phyloP scores from a whole-genome alignment of 2,797 vertebrate genomes.

The Adrianichthys oophorus region DNA sequence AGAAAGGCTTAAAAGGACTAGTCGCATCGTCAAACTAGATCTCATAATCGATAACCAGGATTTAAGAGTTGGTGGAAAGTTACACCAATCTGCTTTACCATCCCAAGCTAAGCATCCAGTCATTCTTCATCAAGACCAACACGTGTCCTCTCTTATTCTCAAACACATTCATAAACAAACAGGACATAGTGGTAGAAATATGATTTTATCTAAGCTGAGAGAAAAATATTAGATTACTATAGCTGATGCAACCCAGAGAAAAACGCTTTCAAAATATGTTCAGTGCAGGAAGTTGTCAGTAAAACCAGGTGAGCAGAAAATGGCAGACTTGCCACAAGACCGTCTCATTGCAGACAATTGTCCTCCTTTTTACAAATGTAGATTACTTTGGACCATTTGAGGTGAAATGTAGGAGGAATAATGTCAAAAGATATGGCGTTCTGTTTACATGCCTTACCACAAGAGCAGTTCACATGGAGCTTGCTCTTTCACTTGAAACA shows the following conservation, averaged over 20 bases:
- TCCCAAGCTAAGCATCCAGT: not conserved
- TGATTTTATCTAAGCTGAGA: not conserved
- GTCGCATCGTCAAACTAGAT: constrained; percentile 1
- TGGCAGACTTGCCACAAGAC: constrained; percentile 15
- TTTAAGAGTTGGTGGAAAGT: not conserved
- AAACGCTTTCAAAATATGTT: constrained; percentile 1
- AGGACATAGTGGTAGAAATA: constrained; percentile 13
- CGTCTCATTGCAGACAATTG: not conserved
- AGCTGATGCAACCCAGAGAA: not conserved
- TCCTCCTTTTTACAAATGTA: not conserved
- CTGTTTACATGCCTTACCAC: not conserved
- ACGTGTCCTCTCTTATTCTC: not conserved
- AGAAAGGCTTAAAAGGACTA: not conserved
- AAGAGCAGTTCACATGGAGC: not conserved
- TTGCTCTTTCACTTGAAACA: constrained; percentile 5
- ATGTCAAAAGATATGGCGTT: not conserved
- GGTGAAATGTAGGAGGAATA: not conserved
- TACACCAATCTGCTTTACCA: not conserved
- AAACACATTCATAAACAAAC: not conserved
- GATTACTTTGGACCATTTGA: constrained; percentile 6
- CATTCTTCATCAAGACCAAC: not conserved
- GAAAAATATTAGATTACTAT: constrained; percentile 16
- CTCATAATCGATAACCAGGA: not conserved
- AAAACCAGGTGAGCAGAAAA: constrained; percentile 10
- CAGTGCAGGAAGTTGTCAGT: not conserved